Base-by-base conservation (phyloP, 2,888 invertebrate genomes). In the Eristalis arbustorum region DNA sequence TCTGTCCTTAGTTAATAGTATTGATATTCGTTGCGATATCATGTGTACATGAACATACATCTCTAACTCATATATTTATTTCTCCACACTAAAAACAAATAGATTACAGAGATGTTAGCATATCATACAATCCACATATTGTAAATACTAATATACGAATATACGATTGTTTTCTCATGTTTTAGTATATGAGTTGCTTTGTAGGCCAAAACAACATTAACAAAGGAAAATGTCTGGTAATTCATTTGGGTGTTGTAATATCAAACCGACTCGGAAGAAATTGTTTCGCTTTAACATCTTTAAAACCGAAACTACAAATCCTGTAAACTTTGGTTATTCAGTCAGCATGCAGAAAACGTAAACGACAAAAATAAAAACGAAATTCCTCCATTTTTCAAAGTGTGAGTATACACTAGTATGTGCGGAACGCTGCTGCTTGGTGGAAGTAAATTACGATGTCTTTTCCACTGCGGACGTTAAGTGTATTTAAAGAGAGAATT, bases 391-490 rank as follows among this genome's bases (percentile, higher is more conserved):
- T 23, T 63, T 66, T 63, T 72, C 49, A 63, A 31, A 72, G 63
- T 49, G n/a, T 18, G 42, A 42, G 14, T 18, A 42, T 42, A 49
- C 23, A 57, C 34, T 68, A 62, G 28, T 62, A 13, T 78, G 59
- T 42, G 25, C 14, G 11, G 31, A 63, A 68, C 25, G 18, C 23
- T 18, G 64, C 34, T 59, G 37, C 22, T 37, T 23, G 42, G 66
- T 64, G 14, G 31, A 37, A 56, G 69, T 78, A 64, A 71, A 66
- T 78, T 78, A 78, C 71, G 71, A 71, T 71, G 64, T 78, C 71
- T 57, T 66, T 78, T 78, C 71, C 71, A 78, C 64, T 22, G 49
- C 42, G 66, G 72, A 66, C 42, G 66, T 62, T 34, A 78, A 78
- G 72, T 78, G 66, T 78, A 61, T 72, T 72, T 72, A 66, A 78